phyloP scores from a whole-genome alignment of 2,797 vertebrate species.

The Tokudaia tokunoshimensis region DNA sequence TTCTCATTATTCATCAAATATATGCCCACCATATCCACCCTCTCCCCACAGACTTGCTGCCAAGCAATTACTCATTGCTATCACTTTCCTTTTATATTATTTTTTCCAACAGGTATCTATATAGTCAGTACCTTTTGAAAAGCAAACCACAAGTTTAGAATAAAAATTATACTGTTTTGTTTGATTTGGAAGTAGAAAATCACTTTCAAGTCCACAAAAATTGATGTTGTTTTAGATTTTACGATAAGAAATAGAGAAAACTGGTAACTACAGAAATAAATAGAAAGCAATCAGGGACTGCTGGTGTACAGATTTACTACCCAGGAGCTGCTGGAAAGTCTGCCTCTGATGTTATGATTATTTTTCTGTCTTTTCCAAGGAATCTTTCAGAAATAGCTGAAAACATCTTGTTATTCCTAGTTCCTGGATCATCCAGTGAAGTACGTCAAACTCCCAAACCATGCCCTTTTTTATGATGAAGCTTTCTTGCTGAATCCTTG shows the following conservation, averaged over 20 bases:
- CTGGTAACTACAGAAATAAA: constrained; percentile 79
- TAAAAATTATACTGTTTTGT: constrained; percentile 89
- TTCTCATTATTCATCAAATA: constrained; percentile 91
- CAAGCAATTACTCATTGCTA: constrained; percentile 90
- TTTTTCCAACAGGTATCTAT: constrained; percentile 86
- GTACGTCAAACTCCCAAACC: not conserved
- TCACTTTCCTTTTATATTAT: constrained; percentile 87
- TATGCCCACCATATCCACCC: constrained; percentile 85
- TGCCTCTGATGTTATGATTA: constrained; percentile 67
- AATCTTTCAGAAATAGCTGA: constrained; percentile 20
- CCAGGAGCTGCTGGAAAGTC: constrained; percentile 59
- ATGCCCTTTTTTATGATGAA: not conserved
- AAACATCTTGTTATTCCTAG: not conserved
- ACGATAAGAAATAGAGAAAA: constrained; percentile 80
- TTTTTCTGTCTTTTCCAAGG: constrained; percentile 65
- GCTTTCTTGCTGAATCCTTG: constrained; percentile 6
- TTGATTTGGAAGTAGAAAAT: constrained; percentile 88
- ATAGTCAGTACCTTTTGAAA: constrained; percentile 87
- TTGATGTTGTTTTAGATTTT: constrained; percentile 86
- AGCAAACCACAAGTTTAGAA: constrained; percentile 81
- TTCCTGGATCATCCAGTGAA: not conserved
- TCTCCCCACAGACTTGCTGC: constrained; percentile 88
- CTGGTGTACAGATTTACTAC: constrained; percentile 72
- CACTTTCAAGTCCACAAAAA: constrained; percentile 87
- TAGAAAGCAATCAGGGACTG: constrained; percentile 78